Base-by-base conservation (phyloP, 2,888 invertebrate species). In the Lasius platythorax region DNA sequence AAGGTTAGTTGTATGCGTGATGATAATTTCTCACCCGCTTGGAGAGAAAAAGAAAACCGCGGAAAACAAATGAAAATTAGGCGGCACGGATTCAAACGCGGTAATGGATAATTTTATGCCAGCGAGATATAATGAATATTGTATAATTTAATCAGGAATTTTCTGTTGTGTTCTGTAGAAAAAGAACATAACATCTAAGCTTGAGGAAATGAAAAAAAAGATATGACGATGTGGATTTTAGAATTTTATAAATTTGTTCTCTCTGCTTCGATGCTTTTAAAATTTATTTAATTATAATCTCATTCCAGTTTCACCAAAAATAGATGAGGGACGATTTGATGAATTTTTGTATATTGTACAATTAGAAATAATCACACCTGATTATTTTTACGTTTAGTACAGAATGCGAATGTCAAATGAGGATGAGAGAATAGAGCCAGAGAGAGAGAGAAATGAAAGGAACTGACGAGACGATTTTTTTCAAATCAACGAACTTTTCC, bases 401-500 rank as follows among this genome's bases (percentile, higher is more conserved):
- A 18, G 11, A 30, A 63, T 63, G 18, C 5, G 37, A 6, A 61
- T 61, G 15, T 28, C 3, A 63, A 63, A 30, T 33, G 30, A n/a
- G 4, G 37, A 64, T 46, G 15, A 28, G 12, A 8, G 8, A 53
- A 46, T 46, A 43, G 12, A 6, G 11, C 5, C 0, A n/a, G 15
- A n/a, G 2, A 50, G 3, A 18, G 46, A 46, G 0, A 46, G 33
- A 70, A 33, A 46, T 11, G 18, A 33, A 68, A 28, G 6, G 33
- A 18, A 30, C 23, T n/a, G 43, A 30, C 30, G 68, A 70, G 73
- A 53, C 53, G 30, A 75, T 23, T 78, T 82, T 75, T 53, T 56
- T 43, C n/a, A n/a, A n/a, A 15, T 15, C 4, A 61, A 37, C 33
- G 6, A 40, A 40, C 33, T 43, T 58, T 58, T 46, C 33, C 50